Percentiles rank a stretch among this genome's conserved stretches.
phyloP scores from a whole-genome alignment of 1,140 invertebrate species.

The Drosophila eugracilis region DNA sequence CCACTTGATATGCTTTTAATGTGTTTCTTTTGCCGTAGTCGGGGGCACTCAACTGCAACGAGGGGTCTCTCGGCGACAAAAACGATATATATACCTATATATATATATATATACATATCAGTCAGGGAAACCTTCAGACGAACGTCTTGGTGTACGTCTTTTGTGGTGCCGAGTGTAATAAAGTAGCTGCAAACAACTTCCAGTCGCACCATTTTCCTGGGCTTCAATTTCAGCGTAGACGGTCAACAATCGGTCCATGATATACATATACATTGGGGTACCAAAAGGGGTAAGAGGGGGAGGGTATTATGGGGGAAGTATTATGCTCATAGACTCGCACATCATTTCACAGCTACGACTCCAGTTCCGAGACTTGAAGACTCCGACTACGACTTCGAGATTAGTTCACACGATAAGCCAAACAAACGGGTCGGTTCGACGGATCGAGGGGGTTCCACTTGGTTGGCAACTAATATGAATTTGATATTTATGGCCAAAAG shows the following conservation, averaged over 20 bases:
- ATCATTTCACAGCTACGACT: slow-evolving; percentile 65
- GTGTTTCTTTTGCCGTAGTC: slow-evolving; percentile 70
- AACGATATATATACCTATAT: slow-evolving; percentile 3
- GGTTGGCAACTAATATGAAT: slow-evolving; percentile 66
- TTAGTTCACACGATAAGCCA: slow-evolving; percentile 82
- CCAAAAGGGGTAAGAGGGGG: not conserved
- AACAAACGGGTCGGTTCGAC: slow-evolving; percentile 38
- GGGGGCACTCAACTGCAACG: slow-evolving; percentile 74
- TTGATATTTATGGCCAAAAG: slow-evolving; percentile 57
- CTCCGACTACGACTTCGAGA: slow-evolving; percentile 56
- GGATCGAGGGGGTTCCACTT: slow-evolving; percentile 59
- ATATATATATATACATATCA: not conserved
- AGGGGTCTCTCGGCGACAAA: slow-evolving; percentile 55
- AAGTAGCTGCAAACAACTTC: slow-evolving; percentile 58
- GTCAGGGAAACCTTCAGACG: slow-evolving; percentile 11
- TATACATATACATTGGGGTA: slow-evolving; percentile 12
- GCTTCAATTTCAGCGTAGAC: slow-evolving; percentile 72
- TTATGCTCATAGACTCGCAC: slow-evolving; percentile 76
- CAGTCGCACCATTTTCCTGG: slow-evolving; percentile 57
- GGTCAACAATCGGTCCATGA: slow-evolving; percentile 68
- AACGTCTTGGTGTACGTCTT: slow-evolving; percentile 41
- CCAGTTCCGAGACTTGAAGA: slow-evolving; percentile 15
- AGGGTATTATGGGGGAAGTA: slow-evolving; percentile 27
- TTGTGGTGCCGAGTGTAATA: slow-evolving; percentile 68
- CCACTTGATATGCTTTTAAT: slow-evolving; percentile 79